phyloP scores from a whole-genome alignment of 2,888 invertebrate species.

The Tryphoninae sp. region DNA sequence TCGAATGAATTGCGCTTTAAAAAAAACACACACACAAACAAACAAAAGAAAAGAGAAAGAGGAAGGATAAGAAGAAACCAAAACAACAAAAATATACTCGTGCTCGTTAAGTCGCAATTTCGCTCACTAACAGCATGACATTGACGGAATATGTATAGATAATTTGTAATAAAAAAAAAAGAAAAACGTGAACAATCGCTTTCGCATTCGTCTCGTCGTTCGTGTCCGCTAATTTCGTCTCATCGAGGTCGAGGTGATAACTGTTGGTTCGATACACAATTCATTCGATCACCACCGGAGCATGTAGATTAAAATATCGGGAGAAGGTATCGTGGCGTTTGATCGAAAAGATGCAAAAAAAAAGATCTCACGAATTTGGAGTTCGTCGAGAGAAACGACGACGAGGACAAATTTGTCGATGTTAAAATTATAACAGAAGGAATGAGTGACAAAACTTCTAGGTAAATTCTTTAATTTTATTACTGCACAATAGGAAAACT shows the following conservation, averaged over 20 bases:
- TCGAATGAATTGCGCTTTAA: slow-evolving; percentile 53
- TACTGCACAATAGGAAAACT: not conserved
- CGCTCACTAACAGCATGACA: slow-evolving; percentile 80
- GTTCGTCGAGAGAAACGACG: not conserved
- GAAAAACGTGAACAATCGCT: slow-evolving; percentile 42
- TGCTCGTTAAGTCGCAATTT: slow-evolving; percentile 35
- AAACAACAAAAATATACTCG: slow-evolving; percentile 14
- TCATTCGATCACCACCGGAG: slow-evolving; percentile 20
- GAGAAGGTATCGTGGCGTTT: slow-evolving; percentile 5
- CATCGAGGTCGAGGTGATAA: slow-evolving; percentile 18
- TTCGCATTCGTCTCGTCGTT: slow-evolving; percentile 42
- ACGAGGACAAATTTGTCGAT: not conserved
- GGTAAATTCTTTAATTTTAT: not conserved
- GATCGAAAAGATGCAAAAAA: not conserved
- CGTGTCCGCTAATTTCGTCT: slow-evolving; percentile 11
- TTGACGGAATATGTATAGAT: slow-evolving; percentile 35
- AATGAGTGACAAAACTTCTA: not conserved
- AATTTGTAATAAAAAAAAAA: slow-evolving; percentile 36
- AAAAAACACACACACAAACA: slow-evolving; percentile 11
- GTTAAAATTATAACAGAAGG: not conserved
- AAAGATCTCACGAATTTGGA: slow-evolving; percentile 1
- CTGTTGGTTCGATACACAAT: slow-evolving; percentile 28
- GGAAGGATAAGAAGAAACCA: not conserved
- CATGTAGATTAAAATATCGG: slow-evolving; percentile 20
- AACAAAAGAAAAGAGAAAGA: slow-evolving; percentile 30